Percentiles rank a stretch among this genome's conserved stretches.
These are phyloP conservation scores for Plebejus melissa DNA, from an alignment of 2,888 invertebrate species.

Conservation along the genomic window DNA sequence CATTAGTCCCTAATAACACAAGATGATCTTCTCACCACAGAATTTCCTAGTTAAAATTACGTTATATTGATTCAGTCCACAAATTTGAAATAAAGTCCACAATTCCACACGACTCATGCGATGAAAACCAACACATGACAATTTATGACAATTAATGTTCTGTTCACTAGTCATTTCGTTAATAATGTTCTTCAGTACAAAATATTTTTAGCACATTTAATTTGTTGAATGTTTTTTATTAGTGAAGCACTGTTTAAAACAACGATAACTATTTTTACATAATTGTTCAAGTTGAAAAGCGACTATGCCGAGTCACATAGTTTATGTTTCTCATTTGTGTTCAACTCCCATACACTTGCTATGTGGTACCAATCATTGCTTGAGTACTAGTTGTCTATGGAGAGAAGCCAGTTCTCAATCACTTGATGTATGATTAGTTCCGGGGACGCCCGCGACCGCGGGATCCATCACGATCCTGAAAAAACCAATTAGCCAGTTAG, in stretches of 20 bases:
- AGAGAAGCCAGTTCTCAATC: slow-evolving; percentile 75
- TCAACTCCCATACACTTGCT: slow-evolving; percentile 55
- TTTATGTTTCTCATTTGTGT: slow-evolving; percentile 51
- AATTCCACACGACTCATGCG: slow-evolving; percentile 63
- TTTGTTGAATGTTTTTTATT: slow-evolving; percentile 73
- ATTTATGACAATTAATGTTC: slow-evolving; percentile 66
- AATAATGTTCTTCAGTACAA: slow-evolving; percentile 74
- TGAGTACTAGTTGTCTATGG: slow-evolving; percentile 76
- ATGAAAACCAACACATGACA: slow-evolving; percentile 53
- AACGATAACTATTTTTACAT: slow-evolving; percentile 70
- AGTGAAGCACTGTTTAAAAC: slow-evolving; percentile 76
- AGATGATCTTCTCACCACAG: slow-evolving; percentile 77
- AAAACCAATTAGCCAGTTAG: slow-evolving; percentile 20
- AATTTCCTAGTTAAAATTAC: slow-evolving; percentile 76
- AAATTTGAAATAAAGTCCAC: slow-evolving; percentile 78
- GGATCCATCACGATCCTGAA: slow-evolving; percentile 69
- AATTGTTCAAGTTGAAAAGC: slow-evolving; percentile 69
- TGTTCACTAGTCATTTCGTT: slow-evolving; percentile 73
- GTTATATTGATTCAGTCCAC: slow-evolving; percentile 73
- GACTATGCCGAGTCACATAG: slow-evolving; percentile 54
- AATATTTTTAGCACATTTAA: slow-evolving; percentile 75
- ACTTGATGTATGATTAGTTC: slow-evolving; percentile 62
- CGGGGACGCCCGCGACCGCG: slow-evolving; percentile 72
- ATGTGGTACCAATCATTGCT: slow-evolving; percentile 69
- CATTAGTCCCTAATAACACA: slow-evolving; percentile 65